These are phyloP conservation scores for Podarcis cretensis DNA, from an alignment of 2,113 vertebrate genomes.

Conservation along the genomic window DNA sequence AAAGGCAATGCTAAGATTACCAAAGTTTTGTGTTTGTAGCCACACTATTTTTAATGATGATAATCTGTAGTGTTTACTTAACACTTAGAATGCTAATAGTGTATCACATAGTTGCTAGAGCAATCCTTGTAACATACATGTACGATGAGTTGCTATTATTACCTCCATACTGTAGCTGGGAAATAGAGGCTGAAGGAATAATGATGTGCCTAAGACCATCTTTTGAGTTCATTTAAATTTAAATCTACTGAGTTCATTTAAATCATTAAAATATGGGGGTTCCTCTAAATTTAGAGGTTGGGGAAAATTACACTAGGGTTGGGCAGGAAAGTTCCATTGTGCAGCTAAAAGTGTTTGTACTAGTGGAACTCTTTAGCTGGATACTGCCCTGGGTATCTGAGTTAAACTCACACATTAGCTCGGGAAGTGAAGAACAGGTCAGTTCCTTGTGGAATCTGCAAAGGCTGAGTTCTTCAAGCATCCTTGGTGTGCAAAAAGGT, in stretches of 20 bases:
- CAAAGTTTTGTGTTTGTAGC: background rate
- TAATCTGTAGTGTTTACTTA: background rate
- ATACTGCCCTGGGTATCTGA: too few relatives aligned
- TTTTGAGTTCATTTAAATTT: background rate
- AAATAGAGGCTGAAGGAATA: background rate
- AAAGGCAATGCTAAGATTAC: background rate
- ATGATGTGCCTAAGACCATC: background rate
- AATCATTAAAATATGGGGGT: too few relatives aligned
- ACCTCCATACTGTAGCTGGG: background rate
- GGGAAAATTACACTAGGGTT: too few relatives aligned
- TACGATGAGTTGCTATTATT: background rate
- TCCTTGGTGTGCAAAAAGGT: background rate
- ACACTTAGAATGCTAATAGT: background rate
- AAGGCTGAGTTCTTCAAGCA: background rate
- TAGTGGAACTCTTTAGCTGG: too few relatives aligned
- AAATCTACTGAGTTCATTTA: too few relatives aligned
- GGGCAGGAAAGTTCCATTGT: too few relatives aligned
- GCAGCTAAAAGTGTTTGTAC: too few relatives aligned
- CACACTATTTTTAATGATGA: background rate
- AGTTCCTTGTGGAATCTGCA: too few relatives aligned
- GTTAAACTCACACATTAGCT: background rate
- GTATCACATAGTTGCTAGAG: background rate
- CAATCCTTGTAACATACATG: background rate
- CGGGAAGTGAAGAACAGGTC: background rate
- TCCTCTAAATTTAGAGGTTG: too few relatives aligned